A percentile compares a stretch with the other conserved stretches of the same genome.
Conservation (phyloP, 2,113 vertebrate species). For the Andinoacara biseriatus region DNA sequence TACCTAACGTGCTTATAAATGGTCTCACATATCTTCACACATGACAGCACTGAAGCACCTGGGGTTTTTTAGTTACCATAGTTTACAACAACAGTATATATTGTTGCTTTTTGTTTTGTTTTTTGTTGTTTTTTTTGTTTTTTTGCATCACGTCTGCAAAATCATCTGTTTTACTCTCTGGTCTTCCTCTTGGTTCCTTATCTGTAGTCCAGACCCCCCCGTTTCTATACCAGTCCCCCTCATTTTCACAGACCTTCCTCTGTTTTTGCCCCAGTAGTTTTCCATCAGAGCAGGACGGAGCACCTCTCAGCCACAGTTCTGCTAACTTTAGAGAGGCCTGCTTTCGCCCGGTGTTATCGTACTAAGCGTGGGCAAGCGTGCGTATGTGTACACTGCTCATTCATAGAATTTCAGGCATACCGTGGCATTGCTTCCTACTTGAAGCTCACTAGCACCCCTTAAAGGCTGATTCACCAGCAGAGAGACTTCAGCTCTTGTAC, state of each 20-base stretch:
- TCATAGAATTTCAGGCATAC: slow-evolving; percentile 69
- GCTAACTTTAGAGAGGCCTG: slow-evolving; percentile 47
- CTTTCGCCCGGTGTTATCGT: slow-evolving; percentile 50
- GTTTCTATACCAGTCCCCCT: slow-evolving; percentile 37
- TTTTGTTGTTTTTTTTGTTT: no score
- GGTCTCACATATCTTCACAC: neutral
- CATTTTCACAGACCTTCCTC: slow-evolving; percentile 66
- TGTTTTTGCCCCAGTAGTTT: slow-evolving; percentile 71
- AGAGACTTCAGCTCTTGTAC: neutral
- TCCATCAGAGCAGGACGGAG: slow-evolving; percentile 56
- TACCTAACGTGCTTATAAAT: slow-evolving; percentile 20
- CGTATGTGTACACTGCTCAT: slow-evolving; percentile 51
- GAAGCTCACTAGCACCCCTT: slow-evolving; percentile 68
- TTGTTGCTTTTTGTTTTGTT: neutral
- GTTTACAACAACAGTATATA: neutral
- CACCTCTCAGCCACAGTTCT: slow-evolving; percentile 36
- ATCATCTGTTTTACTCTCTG: slow-evolving; percentile 53
- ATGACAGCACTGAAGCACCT: slow-evolving; percentile 9
- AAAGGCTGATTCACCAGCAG: slow-evolving; percentile 23
- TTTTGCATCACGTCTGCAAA: neutral
- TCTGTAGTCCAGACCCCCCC: slow-evolving; percentile 71
- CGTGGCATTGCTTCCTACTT: slow-evolving; percentile 9
- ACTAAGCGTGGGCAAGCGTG: slow-evolving; percentile 50
- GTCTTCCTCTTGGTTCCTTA: slow-evolving; percentile 77
- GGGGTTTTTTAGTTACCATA: neutral